Base-by-base conservation (phyloP, 2,888 invertebrate genomes). In the Luffia ferchaultella region DNA sequence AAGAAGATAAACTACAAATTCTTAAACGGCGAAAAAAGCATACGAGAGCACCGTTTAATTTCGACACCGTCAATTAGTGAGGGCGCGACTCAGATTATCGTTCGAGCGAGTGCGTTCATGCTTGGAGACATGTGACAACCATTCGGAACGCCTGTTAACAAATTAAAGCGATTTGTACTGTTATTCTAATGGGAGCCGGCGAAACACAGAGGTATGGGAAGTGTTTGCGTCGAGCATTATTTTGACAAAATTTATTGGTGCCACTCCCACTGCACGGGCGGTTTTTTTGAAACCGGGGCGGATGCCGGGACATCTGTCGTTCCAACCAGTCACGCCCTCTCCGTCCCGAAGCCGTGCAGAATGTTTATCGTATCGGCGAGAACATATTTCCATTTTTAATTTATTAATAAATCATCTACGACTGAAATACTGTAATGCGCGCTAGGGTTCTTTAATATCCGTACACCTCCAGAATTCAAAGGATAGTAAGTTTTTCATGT, bases 191-290 rank as follows among this genome's bases (percentile, higher is more conserved):
- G 73, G 76, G 70, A 75, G 63, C 45, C 45, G 50, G 20, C 48
- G 41, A 42, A 42, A 43, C 42, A 43, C 12, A 48, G 67, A 65
- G 60, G 62, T 70, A 75, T 76, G 77, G 79, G 80, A 80, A 78
- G 77, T 80, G 78, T 77, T 78, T 74, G 69, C 68, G 73, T 76
- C 71, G 64, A 73, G 76, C 70, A 12, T 75, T 84, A 83, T 82
- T 84, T 83, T 83, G 84, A 83, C 80, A 70, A 79, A 78, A 85
- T 85, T 85, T 85, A 85, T 85, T 75, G 67, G 73, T 61, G 72
- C 82, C 84, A 79, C 85, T 83, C 85, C 85, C 80, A 64, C 73
- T 65, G 55, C 64, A 60, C 68, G 64, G 63, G 30, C 30, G 3
- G 30, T 12, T 30, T 62, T 65, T 77, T 42, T 30, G 16, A 15